Evolutionary conservation across 2,888 invertebrate species (phyloP).

Genomic region (Mimachlamys varia): DNA sequence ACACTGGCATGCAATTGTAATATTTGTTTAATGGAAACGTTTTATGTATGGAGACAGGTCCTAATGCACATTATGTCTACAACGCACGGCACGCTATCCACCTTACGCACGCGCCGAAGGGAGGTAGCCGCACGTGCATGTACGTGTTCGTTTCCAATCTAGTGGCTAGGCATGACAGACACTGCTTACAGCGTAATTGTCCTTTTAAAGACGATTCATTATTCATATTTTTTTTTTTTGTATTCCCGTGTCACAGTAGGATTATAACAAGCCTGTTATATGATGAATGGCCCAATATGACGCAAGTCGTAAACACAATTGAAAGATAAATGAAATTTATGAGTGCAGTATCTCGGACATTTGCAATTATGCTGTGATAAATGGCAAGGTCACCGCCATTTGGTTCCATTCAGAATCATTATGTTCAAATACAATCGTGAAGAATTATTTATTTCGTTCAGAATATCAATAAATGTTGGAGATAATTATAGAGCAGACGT

Average conservation of each 20-base stretch:
- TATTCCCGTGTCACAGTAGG: background rate
- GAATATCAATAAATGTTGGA: background rate
- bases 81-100: background rate
- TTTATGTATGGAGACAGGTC: slow-evolving; percentile 34
- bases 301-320: background rate
- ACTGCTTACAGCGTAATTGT: background rate
- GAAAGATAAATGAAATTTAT: slow-evolving; percentile 4
- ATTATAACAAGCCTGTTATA: background rate
- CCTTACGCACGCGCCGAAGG: background rate
- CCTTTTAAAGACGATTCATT: background rate
- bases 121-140: background rate
- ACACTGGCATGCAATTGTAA: background rate
- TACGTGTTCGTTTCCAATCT: background rate
- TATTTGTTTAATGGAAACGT: background rate
- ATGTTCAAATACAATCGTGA: background rate
- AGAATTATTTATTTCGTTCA: background rate
- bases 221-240: background rate
- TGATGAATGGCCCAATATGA: background rate
- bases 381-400: background rate
- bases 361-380: background rate
- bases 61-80: background rate
- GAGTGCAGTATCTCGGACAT: background rate
- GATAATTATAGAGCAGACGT: background rate
- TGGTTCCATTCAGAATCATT: background rate
- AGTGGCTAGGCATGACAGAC: background rate